phyloP scores from a whole-genome alignment of 2,888 invertebrate species.

The Poecilobothrus nobilitatus region DNA sequence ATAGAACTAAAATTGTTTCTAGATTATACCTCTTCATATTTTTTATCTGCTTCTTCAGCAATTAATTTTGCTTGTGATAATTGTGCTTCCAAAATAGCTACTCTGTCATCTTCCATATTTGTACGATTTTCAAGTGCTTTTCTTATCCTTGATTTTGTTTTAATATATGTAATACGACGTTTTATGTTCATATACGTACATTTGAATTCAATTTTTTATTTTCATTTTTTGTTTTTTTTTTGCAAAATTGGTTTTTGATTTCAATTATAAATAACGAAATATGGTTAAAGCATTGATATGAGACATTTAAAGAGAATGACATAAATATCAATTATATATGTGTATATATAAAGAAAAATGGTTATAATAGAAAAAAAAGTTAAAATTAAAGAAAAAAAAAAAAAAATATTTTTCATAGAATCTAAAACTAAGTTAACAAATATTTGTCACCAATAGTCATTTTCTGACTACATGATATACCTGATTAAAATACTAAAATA shows the following conservation, averaged over 20 bases:
- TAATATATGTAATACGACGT: not conserved
- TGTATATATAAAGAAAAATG: too few species aligned
- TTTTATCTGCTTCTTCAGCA: constrained; percentile 99
- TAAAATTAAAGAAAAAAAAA: too few species aligned
- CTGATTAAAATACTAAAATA: too few species aligned
- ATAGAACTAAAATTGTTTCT: constrained; percentile 8
- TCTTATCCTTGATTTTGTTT: constrained; percentile 37
- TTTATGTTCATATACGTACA: not conserved
- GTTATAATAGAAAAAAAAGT: too few species aligned
- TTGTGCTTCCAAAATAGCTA: constrained; percentile 94
- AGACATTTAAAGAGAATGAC: too few species aligned
- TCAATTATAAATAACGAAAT: not conserved
- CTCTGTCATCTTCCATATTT: constrained; percentile 99
- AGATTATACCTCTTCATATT: constrained; percentile 95
- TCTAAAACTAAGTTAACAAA: too few species aligned
- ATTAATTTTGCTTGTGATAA: constrained; percentile 98
- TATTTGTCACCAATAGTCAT: too few species aligned
- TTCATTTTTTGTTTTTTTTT: not conserved
- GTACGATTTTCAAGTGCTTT: constrained; percentile 96
- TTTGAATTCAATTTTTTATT: not conserved
- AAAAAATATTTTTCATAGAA: too few species aligned
- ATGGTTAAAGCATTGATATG: not conserved
- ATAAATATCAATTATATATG: too few species aligned
- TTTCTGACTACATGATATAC: too few species aligned
- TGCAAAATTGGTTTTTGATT: not conserved